Conservation (phyloP, 2,113 vertebrate genomes). For the Solea senegalensis region DNA sequence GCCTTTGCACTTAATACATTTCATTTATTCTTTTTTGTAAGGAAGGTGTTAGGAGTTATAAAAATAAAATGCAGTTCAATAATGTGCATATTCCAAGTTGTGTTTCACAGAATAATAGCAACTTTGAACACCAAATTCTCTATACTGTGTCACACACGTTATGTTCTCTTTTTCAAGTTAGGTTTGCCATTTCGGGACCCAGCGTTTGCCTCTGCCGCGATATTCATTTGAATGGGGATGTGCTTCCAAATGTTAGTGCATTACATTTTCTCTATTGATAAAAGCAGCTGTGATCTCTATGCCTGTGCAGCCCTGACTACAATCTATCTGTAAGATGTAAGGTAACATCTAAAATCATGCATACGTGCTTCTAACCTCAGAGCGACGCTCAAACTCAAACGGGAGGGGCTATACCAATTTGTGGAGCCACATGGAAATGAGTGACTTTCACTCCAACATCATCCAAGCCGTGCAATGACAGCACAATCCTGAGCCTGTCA, state of each 20-base stretch:
- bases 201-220: background rate
- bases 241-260: conserved; percentile 6
- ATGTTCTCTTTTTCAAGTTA: conserved; percentile 1
- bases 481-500: too few relatives aligned
- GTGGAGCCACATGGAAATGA: too few relatives aligned
- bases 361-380: too few relatives aligned
- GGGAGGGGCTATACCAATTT: too few relatives aligned
- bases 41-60: conserved; percentile 20
- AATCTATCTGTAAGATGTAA: too few relatives aligned
- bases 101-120: conserved; percentile 29
- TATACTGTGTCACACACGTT: background rate
- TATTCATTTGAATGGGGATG: background rate
- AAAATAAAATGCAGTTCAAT: conserved; percentile 10
- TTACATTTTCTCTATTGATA: conserved; percentile 7
- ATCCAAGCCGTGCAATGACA: too few relatives aligned
- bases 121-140: conserved; percentile 4
- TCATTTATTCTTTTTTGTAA: conserved; percentile 7
- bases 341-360: too few relatives aligned
- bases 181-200: background rate
- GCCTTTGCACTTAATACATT: conserved; percentile 29
- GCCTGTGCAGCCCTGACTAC: too few relatives aligned
- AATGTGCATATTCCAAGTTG: conserved; percentile 8
- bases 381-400: too few relatives aligned
- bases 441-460: too few relatives aligned
- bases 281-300: background rate